Evolutionary conservation across 2,888 invertebrate genomes (phyloP), one percentile per base, ranked within the genome.

Genomic region (Biston stratarius): DNA sequence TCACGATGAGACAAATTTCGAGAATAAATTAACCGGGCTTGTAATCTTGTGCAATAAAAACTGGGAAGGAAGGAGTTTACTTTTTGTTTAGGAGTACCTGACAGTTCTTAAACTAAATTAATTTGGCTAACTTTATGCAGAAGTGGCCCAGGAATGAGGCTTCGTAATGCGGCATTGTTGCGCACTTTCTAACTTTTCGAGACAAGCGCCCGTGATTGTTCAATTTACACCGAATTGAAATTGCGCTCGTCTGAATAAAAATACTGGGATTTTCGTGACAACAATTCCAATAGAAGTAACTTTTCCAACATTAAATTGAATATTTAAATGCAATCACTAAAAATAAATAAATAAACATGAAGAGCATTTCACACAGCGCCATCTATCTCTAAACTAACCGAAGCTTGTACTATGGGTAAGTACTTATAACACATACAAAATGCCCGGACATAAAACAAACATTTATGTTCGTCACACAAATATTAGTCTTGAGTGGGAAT

Each of bases 1-100:
- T 92, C 91, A 88, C 83, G 90, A 89, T 88, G 92, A 90, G 92
- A 93, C 92, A 92, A 92, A 92, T 93, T 93, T 91, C 75, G 88
- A 84, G 91, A 89, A 92, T 92, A 93, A 93, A 92, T 92, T 92
- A 91, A 91, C 85, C 88, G 83, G 78, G 86, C 87, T 87, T 89
- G 86, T 91, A 91, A 93, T 92, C 90, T 91, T 81, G 83, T 84
- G 86, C 85, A 90, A 88, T 90, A 91, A 91, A 73, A 73, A 71
- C 73, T 62, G 69, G 72, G 69, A 73, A 73, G 76, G 77, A 75
- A 76, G 74, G 76, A 80, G 77, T 77, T 78, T 77, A 74, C 75
- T 72, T 75, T 76, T 79, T 79, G 75, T 77, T 79, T 73, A 71
- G 72, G 72, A 70, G 76, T 64, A 75, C 75, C 82, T 80, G 79